phyloP scores from a whole-genome alignment of 1,140 invertebrate genomes.

The Drosophila truncata region DNA sequence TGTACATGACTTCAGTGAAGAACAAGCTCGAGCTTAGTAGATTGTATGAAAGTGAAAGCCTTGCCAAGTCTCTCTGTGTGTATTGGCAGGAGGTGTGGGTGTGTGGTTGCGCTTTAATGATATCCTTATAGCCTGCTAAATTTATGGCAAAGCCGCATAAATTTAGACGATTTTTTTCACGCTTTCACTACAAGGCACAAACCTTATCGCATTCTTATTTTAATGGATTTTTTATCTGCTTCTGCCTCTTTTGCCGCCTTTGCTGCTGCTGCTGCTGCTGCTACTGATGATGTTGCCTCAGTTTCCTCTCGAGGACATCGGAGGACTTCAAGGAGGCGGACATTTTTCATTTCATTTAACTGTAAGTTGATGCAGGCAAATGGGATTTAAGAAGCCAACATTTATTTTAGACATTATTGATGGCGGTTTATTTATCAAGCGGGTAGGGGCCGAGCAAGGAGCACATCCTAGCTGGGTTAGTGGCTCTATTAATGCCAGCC shows the following conservation, averaged over 20 bases:
- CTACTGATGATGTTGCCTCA: constrained; percentile 69
- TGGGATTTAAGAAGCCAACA: constrained; percentile 84
- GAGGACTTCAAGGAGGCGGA: constrained; percentile 13
- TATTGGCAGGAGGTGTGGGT: constrained; percentile 29
- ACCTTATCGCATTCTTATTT: constrained; percentile 83
- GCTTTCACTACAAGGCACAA: constrained; percentile 72
- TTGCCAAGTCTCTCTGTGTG: constrained; percentile 59
- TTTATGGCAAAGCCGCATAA: constrained; percentile 83
- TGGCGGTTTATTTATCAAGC: constrained; percentile 70
- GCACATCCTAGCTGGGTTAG: constrained; percentile 9
- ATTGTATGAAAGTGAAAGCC: constrained; percentile 77
- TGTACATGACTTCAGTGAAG: constrained; percentile 52
- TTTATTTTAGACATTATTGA: constrained; percentile 83
- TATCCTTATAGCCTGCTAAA: constrained; percentile 81
- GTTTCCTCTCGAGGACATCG: constrained; percentile 49
- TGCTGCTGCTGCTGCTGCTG: constrained; percentile 28
- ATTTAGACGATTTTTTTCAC: constrained; percentile 79
- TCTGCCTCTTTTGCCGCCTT: constrained; percentile 32
- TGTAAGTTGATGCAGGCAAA: constrained; percentile 75
- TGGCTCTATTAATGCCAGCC: constrained; percentile 62
- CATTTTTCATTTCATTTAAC: constrained; percentile 80
- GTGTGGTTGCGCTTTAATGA: constrained; percentile 79
- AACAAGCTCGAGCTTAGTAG: constrained; percentile 50
- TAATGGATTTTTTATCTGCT: constrained; percentile 82
- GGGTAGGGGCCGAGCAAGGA: neutral